These are phyloP conservation scores for Microtus ochrogaster DNA, from an alignment of 2,113 vertebrate genomes.

Conservation along the genomic window DNA sequence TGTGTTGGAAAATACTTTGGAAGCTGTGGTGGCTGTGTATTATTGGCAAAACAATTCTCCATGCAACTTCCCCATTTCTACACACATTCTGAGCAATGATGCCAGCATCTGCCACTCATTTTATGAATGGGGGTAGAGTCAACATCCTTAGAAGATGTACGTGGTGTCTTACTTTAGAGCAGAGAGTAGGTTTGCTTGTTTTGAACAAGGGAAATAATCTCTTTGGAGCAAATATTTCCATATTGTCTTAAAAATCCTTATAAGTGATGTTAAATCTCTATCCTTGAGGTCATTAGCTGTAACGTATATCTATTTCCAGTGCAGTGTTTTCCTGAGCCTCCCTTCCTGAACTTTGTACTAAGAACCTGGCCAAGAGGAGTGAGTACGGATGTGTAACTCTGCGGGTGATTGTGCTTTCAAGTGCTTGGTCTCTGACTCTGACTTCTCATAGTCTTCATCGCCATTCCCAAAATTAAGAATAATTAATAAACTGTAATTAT, in stretches of 20 bases:
- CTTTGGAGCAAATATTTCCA: not conserved
- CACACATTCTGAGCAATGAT: not conserved
- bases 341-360: not conserved
- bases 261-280: not conserved
- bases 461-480: not conserved
- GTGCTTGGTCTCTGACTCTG: not conserved
- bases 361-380: not conserved
- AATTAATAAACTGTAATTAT: not conserved
- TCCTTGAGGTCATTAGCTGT: not conserved
- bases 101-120: not conserved
- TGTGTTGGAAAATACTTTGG: not conserved
- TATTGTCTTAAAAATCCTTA: not conserved
- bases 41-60: not conserved
- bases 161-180: not conserved
- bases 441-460: not conserved
- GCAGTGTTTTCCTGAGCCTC: not conserved
- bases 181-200: not conserved
- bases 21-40: not conserved
- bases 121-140: not conserved
- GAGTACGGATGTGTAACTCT: too few relatives aligned
- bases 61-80: not conserved
- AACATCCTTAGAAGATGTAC: not conserved
- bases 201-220: not conserved
- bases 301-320: not conserved
- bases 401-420: not conserved